phyloP scores from a whole-genome alignment of 2,797 vertebrate species.

The Sus cebifrons region DNA sequence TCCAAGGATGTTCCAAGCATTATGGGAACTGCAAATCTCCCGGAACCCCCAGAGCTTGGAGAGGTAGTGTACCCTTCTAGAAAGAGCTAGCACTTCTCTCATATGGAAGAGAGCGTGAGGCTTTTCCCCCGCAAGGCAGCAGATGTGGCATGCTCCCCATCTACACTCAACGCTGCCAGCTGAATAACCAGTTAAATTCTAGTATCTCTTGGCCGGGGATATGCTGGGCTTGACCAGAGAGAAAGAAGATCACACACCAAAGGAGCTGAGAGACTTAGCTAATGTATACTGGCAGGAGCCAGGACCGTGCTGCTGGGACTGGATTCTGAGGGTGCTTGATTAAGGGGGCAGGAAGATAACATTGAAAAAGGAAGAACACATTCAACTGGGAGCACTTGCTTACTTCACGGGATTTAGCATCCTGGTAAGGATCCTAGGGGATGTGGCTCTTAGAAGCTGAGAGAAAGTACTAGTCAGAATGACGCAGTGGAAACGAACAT shows the following conservation, averaged over 20 bases:
- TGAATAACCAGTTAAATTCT: neutral
- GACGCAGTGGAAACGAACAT: too few relatives aligned
- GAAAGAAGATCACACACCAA: neutral
- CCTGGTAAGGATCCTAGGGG: neutral
- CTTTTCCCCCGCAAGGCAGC: neutral
- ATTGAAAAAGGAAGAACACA: neutral
- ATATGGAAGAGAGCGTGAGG: neutral
- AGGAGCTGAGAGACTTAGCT: neutral
- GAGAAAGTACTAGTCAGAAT: neutral
- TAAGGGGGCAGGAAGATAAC: neutral
- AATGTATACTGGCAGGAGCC: neutral
- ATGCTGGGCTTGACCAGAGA: neutral
- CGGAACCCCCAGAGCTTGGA: neutral
- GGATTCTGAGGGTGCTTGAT: neutral
- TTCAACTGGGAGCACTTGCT: neutral
- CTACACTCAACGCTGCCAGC: neutral
- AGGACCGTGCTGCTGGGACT: neutral
- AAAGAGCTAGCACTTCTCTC: neutral
- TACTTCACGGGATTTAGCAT: neutral
- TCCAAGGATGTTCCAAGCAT: neutral
- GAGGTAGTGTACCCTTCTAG: neutral
- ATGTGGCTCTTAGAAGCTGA: neutral
- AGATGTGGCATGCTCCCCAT: neutral
- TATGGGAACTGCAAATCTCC: neutral
- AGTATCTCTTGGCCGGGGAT: neutral